A percentile compares a stretch with the other conserved stretches of the same genome.
These are phyloP conservation scores for Cranoglanis bouderius DNA, from an alignment of 2,113 vertebrate genomes.

Conservation along the genomic window DNA sequence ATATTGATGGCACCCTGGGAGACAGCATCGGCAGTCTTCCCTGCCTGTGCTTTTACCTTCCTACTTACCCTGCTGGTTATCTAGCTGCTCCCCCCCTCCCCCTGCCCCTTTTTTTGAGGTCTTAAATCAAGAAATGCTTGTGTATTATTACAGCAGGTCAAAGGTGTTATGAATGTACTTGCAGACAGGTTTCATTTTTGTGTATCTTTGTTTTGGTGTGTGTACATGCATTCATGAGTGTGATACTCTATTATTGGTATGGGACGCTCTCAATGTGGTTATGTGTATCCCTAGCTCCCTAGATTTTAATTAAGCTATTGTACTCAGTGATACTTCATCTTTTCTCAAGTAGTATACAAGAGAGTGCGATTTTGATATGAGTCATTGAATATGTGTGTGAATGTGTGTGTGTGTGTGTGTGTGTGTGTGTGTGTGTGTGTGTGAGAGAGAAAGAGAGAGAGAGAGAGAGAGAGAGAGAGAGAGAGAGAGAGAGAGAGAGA, in stretches of 20 bases:
- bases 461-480: not conserved
- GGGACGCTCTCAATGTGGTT: not conserved
- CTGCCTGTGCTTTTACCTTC: not conserved
- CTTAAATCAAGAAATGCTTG: not conserved
- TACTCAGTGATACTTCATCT: constrained; percentile 1
- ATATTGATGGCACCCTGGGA: constrained; percentile 21
- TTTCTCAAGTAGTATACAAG: constrained; percentile 14
- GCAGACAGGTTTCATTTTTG: not conserved
- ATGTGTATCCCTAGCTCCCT: not conserved
- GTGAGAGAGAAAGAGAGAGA: not conserved
- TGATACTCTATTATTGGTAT: constrained; percentile 8
- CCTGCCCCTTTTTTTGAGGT: constrained; percentile 11
- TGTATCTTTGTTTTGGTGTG: constrained; percentile 7
- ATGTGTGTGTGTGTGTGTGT: not conserved
- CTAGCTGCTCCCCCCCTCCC: not conserved
- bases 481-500: not conserved
- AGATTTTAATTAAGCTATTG: not conserved
- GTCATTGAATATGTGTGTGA: not conserved
- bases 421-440: no score
- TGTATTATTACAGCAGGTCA: constrained; percentile 15
- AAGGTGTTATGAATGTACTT: constrained; percentile 18
- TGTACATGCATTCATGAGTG: not conserved
- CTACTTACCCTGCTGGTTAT: constrained; percentile 28
- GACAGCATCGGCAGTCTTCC: not conserved
- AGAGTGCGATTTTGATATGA: not conserved